Evolutionary conservation across 2,113 vertebrate genomes (phyloP), one percentile per base, ranked within the genome.

Genomic region (Silurus glanis): DNA sequence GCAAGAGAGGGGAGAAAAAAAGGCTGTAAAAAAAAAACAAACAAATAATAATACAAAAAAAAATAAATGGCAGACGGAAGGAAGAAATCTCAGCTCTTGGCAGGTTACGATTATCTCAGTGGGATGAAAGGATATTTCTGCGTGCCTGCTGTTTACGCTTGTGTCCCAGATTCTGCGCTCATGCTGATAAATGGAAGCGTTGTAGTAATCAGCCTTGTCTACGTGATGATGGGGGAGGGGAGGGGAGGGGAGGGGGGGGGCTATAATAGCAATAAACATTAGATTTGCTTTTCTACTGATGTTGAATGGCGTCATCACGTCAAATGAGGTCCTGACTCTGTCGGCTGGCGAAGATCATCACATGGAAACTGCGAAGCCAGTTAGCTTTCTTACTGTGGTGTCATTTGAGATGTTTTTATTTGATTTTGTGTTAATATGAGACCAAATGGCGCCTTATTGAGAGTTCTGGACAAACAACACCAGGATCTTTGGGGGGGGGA

Each of bases 151-250:
- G 80, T 84, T 83, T 59, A 51, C 14, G 23, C 66, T 37, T 17
- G 67, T n/a, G 75, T 78, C 85, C 82, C 47, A 84, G 82, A 75
- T 87, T 84, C 69, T 61, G 17, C 12, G 71, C 64, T 47, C 78
- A 7, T 80, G 56, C 87, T 86, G 76, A 86, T 86, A 82, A 84
- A 81, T 37, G 74, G 59, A 76, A 53, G 76, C 61, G 21, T 66
- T 86, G 59, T 71, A 16, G 45, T 69, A 79, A 86, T 75, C 66
- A 49, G 76, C 45, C n/a, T 37, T 78, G 58, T 67, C 64, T 58
- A n/a, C 6, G n/a, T 59, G 47, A 71, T 64, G 58, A 75, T 58
- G 37, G 14, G 16, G n/a, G 5, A 7, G 12, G 28, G 21, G 13
- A 2, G 6, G 4, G 17, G 49, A 6, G 21, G 64, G 21, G 37